phyloP scores from a whole-genome alignment of 2,888 invertebrate species.

The Cantharis flavilabris region DNA sequence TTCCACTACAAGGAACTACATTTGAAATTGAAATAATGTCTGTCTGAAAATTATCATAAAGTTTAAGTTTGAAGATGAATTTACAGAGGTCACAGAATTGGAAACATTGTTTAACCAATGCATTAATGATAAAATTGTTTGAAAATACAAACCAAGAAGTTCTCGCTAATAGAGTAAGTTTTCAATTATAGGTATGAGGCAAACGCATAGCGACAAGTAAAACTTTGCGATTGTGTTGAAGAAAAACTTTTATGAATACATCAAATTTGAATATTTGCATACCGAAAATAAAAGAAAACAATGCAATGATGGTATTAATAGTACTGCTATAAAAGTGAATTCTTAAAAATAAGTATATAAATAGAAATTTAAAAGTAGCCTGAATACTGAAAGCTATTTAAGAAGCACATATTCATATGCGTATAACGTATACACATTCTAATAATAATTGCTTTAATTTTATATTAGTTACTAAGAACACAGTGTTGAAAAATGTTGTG shows the following conservation, averaged over 20 bases:
- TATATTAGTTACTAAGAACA: constrained; percentile 1
- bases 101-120: not conserved
- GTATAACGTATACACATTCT: constrained; percentile 19
- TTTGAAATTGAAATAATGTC: not conserved
- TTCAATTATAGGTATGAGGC: not conserved
- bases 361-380: constrained; percentile 35
- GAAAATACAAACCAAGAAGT: not conserved
- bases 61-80: not conserved
- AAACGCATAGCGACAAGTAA: not conserved
- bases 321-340: constrained; percentile 23
- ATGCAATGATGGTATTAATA: not conserved
- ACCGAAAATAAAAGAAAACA: constrained; percentile 1
- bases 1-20: too few relatives aligned
- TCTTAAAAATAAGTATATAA: constrained; percentile 32
- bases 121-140: not conserved
- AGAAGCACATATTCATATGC: constrained; percentile 25
- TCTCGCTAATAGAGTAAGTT: not conserved
- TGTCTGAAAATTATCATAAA: not conserved
- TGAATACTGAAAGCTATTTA: constrained; percentile 33
- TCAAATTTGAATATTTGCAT: not conserved
- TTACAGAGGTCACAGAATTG: not conserved
- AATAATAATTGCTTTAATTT: constrained; percentile 23
- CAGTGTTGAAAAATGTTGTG: not conserved
- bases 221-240: not conserved
- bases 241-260: not conserved